Conservation (phyloP, 2,113 vertebrate genomes). For the Ovibos moschatus region DNA sequence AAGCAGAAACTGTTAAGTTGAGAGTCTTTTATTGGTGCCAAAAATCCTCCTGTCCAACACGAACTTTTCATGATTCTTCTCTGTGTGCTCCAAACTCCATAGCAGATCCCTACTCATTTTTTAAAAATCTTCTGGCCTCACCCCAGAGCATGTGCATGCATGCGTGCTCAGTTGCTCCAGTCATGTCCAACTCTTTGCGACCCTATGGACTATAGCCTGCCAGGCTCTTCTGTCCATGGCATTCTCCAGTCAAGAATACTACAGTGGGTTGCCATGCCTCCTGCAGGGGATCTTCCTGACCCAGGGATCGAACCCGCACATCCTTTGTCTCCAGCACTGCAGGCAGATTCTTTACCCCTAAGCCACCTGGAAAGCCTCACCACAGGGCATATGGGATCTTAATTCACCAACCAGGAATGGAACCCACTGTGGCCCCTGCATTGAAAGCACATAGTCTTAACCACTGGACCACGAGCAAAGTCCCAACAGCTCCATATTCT, state of each 20-base stretch:
- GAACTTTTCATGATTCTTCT: neutral
- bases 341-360: neutral
- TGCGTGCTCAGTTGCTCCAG: neutral
- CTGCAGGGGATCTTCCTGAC: neutral
- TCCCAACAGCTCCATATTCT: neutral
- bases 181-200: neutral
- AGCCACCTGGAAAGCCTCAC: neutral
- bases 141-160: neutral
- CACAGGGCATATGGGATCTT: neutral
- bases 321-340: neutral
- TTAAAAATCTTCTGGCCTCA: neutral
- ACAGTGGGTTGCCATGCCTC: neutral
- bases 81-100: neutral
- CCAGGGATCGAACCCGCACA: rapidly evolving
- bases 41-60: neutral
- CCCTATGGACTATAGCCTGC: neutral
- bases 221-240: neutral
- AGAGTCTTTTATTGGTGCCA: neutral
- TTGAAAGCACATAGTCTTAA: neutral
- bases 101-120: neutral
- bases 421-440: neutral
- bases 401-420: neutral
- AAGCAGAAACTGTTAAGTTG: neutral
- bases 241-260: neutral
- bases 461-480: neutral